These are phyloP conservation scores for Amaurobius ferox DNA, from an alignment of 2,888 invertebrate species.

Conservation along the genomic window DNA sequence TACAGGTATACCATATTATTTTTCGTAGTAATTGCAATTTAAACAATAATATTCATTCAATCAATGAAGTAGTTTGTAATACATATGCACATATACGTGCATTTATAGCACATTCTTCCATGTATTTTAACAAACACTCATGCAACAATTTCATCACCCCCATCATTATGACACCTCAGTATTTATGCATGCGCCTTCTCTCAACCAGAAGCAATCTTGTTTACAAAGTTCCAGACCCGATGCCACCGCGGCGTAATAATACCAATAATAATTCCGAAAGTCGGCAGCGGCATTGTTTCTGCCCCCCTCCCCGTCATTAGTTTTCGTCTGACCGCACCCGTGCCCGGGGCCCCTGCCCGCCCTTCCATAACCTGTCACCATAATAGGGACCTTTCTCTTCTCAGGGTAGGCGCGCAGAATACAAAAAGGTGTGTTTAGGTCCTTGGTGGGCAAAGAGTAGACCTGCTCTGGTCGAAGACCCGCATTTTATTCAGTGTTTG, in stretches of 20 bases:
- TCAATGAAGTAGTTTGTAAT: no score
- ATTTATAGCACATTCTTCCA: no score
- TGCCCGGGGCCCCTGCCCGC: constrained; percentile 38
- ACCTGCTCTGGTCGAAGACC: no score
- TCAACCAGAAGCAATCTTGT: constrained; percentile 5
- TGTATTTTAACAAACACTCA: neutral
- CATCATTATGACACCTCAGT: neutral
- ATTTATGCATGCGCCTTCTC: neutral
- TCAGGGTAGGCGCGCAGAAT: constrained; percentile 8
- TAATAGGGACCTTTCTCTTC: constrained; percentile 29
- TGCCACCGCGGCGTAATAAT: constrained; percentile 26
- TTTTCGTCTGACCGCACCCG: constrained; percentile 56
- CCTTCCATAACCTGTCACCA: constrained; percentile 59
- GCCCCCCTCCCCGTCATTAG: constrained; percentile 36
- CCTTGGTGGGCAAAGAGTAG: no score
- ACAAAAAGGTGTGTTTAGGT: constrained; percentile 1
- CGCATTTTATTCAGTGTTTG: no score
- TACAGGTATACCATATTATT: no score
- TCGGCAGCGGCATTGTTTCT: constrained; percentile 46
- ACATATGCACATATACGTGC: no score
- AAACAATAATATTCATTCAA: no score
- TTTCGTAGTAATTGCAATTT: no score
- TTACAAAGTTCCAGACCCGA: constrained; percentile 14
- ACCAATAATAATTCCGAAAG: constrained; percentile 53
- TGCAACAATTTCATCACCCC: neutral